Evolutionary conservation across 2,888 invertebrate genomes (phyloP).

Genomic region (Tetragonula carbonaria): DNA sequence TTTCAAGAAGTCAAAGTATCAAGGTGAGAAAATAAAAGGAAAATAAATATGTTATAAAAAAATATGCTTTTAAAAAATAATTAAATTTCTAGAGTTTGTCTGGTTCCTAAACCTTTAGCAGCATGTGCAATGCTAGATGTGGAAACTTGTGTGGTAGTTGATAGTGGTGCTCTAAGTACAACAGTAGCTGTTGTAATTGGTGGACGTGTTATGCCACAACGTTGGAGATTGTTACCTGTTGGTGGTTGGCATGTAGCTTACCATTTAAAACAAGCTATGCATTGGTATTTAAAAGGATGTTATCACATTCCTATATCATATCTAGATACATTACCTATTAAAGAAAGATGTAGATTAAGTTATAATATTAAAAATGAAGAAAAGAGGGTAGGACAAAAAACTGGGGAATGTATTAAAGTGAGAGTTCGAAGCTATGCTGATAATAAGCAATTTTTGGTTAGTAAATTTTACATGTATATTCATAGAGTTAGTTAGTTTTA

Average conservation of each 20-base stretch:
- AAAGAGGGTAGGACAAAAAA: slow-evolving; percentile 68
- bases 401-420: slow-evolving; percentile 79
- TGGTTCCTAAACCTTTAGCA: slow-evolving; percentile 83
- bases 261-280: slow-evolving; percentile 82
- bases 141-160: slow-evolving; percentile 84
- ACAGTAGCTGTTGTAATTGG: slow-evolving; percentile 83
- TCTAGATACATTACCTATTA: slow-evolving; percentile 82
- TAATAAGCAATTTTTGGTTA: slow-evolving; percentile 81
- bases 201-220: slow-evolving; percentile 81
- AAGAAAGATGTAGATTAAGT: slow-evolving; percentile 82
- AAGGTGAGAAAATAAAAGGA: slow-evolving; percentile 73
- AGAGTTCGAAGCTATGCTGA: slow-evolving; percentile 80
- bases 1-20: slow-evolving; percentile 83
- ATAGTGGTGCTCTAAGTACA: slow-evolving; percentile 83
- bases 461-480: slow-evolving; percentile 29
- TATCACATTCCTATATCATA: slow-evolving; percentile 82
- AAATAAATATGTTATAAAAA: not conserved
- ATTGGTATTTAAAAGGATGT: slow-evolving; percentile 82
- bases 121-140: slow-evolving; percentile 82
- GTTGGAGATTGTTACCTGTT: slow-evolving; percentile 82
- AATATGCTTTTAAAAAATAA: not conserved
- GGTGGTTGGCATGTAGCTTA: slow-evolving; percentile 84
- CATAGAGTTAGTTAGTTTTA: not conserved
- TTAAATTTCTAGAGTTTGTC: slow-evolving; percentile 76
- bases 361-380: slow-evolving; percentile 82